A percentile compares a stretch with the other conserved stretches of the same genome.
Conservation (phyloP, 2,113 vertebrate genomes). For the Cyphomyrus discorhynchus region DNA sequence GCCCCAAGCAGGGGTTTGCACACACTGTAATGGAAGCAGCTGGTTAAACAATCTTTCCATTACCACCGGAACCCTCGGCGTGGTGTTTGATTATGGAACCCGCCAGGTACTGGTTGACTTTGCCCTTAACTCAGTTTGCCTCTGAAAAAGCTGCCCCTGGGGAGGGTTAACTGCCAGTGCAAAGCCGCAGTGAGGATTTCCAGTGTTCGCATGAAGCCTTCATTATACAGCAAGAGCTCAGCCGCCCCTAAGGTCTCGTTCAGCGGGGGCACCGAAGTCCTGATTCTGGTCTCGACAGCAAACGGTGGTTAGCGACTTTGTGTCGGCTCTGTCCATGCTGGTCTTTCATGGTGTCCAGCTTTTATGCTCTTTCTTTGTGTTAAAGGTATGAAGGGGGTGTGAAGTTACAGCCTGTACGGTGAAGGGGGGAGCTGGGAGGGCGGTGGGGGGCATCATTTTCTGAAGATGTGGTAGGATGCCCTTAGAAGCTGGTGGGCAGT, state of each 20-base stretch:
- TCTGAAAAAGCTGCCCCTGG: background rate
- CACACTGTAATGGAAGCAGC: background rate
- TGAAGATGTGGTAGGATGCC: background rate
- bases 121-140: background rate
- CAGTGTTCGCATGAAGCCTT: background rate
- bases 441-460: background rate
- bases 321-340: background rate
- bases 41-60: constrained; percentile 7
- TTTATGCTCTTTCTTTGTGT: background rate
- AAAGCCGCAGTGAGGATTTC: background rate
- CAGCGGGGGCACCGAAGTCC: background rate
- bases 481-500: background rate
- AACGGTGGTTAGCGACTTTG: background rate
- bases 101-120: background rate
- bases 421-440: background rate
- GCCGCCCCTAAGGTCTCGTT: background rate
- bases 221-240: background rate
- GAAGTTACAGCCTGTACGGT: background rate
- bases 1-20: background rate
- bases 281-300: background rate
- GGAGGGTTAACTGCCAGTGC: background rate
- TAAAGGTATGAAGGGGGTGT: background rate
- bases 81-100: background rate
- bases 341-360: background rate
- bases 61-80: background rate